Base-by-base conservation (phyloP, 2,113 vertebrate species). In the Charina bottae region DNA sequence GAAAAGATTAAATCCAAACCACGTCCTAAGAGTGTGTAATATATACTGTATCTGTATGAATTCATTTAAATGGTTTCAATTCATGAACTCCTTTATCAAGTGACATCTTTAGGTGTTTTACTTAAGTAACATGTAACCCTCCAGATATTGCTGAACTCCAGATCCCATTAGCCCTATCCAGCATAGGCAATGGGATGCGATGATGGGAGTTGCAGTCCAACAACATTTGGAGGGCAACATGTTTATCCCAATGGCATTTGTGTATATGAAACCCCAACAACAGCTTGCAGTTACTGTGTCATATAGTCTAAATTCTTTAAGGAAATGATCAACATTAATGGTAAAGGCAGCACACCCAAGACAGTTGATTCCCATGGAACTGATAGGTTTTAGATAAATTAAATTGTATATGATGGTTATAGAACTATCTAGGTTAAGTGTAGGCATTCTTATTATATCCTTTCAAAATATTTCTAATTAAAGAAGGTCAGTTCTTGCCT, bases 401-500 rank as follows among this genome's bases (percentile, higher is more conserved):
- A 28, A 23, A 78, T 37, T 59, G 6, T 60, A 92, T 55, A 24
- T 83, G 42, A 83, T 56, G 62, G 10, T 37, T 23, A 83, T n/a
- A 10, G 42, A 55, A 56, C 64, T 84, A 56, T 90, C 13, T 83
- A 59, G 26, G 28, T 24, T 62, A 88, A 83, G 28, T 62, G 28
- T 59, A 53, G 89, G 23, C 13, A 62, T 62, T 83, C 58, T 53
- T 62, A 15, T 84, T 85, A 23, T 13, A 84, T 23, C 58, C 3
- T 42, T 26, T 55, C 58, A 62, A 46, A 78, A 85, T 55, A 42
- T 24, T 78, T 60, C 37, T 83, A n/a, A 91, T 62, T 91, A 88
- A 92, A 37, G 85, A 49, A 83, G 89, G 58, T 19, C 72, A 85
- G 33, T 68, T 78, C 49, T 93, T 83, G 58, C 49, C 17, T n/a